A percentile compares a stretch with the other conserved stretches of the same genome.
Evolutionary conservation across 2,113 vertebrate genomes (phyloP).

Genomic region (Cynocephalus volans): DNA sequence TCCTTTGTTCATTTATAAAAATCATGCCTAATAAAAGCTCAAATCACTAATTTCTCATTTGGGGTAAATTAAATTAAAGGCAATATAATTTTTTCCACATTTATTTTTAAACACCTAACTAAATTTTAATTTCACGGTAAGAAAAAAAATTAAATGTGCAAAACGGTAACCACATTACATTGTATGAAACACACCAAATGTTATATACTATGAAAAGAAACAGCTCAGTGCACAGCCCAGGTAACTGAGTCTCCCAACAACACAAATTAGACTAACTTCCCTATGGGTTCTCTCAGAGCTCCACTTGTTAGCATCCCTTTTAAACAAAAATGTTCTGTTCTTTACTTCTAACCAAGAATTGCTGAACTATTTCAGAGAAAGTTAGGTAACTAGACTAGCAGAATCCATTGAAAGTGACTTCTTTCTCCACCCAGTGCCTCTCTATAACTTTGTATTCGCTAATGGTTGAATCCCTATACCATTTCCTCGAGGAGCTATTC

Average conservation of each 20-base stretch:
- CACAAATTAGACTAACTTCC: background rate
- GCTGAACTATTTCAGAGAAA: background rate
- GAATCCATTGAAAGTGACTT: background rate
- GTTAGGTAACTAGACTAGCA: background rate
- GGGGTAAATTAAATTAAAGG: background rate
- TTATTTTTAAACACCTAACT: background rate
- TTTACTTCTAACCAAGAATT: background rate
- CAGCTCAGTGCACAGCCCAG: background rate
- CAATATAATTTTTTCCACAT: background rate
- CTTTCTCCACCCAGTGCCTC: background rate
- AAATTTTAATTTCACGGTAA: background rate
- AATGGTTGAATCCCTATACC: background rate
- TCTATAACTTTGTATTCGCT: conserved; percentile 8
- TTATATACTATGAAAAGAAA: background rate
- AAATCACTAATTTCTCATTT: background rate
- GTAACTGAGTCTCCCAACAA: background rate
- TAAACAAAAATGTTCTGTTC: background rate
- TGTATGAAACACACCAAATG: background rate
- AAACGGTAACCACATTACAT: background rate
- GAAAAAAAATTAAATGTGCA: background rate
- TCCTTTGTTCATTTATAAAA: background rate
- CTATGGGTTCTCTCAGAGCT: background rate
- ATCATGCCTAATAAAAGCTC: background rate
- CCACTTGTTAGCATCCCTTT: background rate
- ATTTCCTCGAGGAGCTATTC: conserved; percentile 10